Base-by-base conservation (phyloP, 2,888 invertebrate species). In the Brachyptera putata region DNA sequence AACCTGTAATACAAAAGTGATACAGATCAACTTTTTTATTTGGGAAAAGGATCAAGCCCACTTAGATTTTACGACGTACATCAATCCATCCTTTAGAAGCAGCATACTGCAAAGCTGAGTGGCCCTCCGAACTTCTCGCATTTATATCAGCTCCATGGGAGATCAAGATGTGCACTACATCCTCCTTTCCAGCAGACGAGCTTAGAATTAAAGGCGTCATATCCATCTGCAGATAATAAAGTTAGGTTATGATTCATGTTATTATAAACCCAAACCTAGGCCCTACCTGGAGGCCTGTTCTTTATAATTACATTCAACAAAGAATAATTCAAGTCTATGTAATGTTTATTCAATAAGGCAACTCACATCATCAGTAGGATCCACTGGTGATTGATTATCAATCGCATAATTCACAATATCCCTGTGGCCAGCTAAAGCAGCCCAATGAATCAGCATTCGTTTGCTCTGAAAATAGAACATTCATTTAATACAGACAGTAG, bases 101-200 rank as follows among this genome's bases (percentile, higher is more conserved):
- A 41, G 91, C 89, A 78, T 93, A 92, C 70, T 91, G 91, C 56
- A 94, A 74, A 7, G 91, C 80, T 36, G 90, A 86, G 73, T 93
- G 91, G 0, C 90, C 90, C 61, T 86, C 83, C 62, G 73, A 75
- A 57, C 86, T 88, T 69, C 83, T 82, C 53, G 85, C 84, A 75
- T 91, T 86, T 0, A 91, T 80, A 73, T 88, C 77, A 13, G 88
- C 89, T 39, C 85, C 85, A 70, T 83, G 82, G 14, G 79, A 76
- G 61, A 91, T 70, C 16, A 93, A 74, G 1, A 84, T 71, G 56
- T 80, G 78, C 0, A 89, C 88, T 53, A 87, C 83, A 67, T 85
- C 81, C 34, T 77, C 75, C 67, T 84, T 80, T 13, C 91, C 92
- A 21, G 89, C 90, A 11, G 92, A 89, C 16, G 89, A 79, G 16